Percentiles rank a stretch among this genome's conserved stretches.
Conservation (phyloP, 2,888 invertebrate genomes). For the Stenolophus ochropezus region DNA sequence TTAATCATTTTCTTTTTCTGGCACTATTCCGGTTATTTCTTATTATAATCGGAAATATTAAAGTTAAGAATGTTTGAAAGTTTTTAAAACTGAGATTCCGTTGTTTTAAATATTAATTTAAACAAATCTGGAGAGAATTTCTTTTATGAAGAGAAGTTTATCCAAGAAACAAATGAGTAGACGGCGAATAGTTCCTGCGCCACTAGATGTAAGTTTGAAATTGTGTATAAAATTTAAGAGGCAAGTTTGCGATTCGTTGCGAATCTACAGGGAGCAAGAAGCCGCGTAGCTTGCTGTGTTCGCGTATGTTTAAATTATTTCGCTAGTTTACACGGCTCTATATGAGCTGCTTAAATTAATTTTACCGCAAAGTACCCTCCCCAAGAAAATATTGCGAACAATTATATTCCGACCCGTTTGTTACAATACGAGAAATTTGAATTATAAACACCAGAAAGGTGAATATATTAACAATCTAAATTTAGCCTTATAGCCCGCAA, state of each 20-base stretch:
- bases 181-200: neutral
- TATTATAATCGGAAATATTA: too few species aligned
- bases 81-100: neutral
- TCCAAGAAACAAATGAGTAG: neutral
- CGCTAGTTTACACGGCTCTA: constrained; percentile 20
- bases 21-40: too few species aligned
- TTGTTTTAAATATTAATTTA: neutral
- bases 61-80: neutral
- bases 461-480: neutral
- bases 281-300: neutral
- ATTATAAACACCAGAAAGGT: neutral
- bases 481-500: neutral
- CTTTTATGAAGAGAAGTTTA: neutral
- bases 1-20: too few species aligned
- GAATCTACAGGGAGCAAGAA: constrained; percentile 24
- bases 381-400: constrained; percentile 1
- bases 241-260: constrained; percentile 30
- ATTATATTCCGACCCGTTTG: neutral
- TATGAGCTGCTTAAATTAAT: constrained; percentile 32
- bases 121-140: neutral
- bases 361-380: constrained; percentile 11
- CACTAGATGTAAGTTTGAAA: constrained; percentile 19
- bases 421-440: neutral
- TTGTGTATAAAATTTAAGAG: constrained; percentile 38
- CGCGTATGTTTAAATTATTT: constrained; percentile 32